These are phyloP conservation scores for Mus pahari DNA, from an alignment of 2,113 vertebrate species.

Conservation along the genomic window DNA sequence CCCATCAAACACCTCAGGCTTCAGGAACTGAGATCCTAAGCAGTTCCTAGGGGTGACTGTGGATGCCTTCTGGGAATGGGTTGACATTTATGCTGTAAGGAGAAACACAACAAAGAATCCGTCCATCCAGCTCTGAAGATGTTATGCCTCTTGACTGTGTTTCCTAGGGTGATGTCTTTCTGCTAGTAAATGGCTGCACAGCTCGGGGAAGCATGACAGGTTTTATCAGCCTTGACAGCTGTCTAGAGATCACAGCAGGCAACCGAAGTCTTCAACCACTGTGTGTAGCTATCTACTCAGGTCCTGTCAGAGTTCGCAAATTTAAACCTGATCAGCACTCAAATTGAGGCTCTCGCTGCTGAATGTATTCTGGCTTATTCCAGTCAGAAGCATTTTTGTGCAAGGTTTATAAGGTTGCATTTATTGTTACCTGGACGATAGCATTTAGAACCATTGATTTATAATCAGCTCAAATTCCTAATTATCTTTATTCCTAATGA, in stretches of 20 bases:
- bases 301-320: accelerated
- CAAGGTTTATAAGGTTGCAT: not conserved
- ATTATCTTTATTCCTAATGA: not conserved
- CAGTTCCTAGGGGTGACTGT: constrained; percentile 40
- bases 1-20: constrained; percentile 72
- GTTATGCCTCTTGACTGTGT: constrained; percentile 44
- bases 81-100: constrained; percentile 44
- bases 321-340: constrained; percentile 33
- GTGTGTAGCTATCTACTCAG: not conserved
- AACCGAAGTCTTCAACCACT: not conserved
- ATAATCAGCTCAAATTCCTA: not conserved
- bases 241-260: constrained; percentile 57
- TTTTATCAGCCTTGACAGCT: constrained; percentile 66
- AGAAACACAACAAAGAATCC: constrained; percentile 51
- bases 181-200: constrained; percentile 38
- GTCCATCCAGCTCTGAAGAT: constrained; percentile 40
- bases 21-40: constrained; percentile 69
- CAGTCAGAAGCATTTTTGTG: not conserved
- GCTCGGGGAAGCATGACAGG: constrained; percentile 37
- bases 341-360: not conserved
- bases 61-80: not conserved
- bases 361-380: not conserved
- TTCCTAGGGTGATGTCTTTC: constrained; percentile 63
- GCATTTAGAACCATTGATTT: not conserved
- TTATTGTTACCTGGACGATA: not conserved